Percentiles rank a stretch among this genome's conserved stretches.
phyloP scores from a whole-genome alignment of 2,888 invertebrate species.

The Aporophyla lueneburgensis region DNA sequence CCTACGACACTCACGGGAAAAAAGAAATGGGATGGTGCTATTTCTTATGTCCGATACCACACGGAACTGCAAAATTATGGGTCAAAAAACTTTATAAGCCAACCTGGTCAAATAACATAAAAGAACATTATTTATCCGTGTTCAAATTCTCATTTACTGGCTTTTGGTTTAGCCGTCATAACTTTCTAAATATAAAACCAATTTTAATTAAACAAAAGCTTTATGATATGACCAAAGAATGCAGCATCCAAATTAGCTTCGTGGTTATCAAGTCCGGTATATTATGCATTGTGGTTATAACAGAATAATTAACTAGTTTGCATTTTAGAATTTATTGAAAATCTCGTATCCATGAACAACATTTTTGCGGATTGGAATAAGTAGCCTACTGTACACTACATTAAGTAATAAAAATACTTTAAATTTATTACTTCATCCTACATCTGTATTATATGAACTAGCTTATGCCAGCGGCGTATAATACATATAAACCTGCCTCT shows the following conservation, averaged over 20 bases:
- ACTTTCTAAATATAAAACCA: slow-evolving; percentile 40
- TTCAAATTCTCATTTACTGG: slow-evolving; percentile 30
- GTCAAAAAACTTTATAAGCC: neutral
- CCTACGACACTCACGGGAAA: no score
- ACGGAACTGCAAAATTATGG: neutral
- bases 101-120: neutral
- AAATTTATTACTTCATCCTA: neutral
- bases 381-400: no score
- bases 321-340: slow-evolving; percentile 14
- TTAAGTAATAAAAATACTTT: neutral
- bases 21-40: no score
- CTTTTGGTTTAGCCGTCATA: slow-evolving; percentile 13
- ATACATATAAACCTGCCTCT: no score
- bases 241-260: slow-evolving; percentile 53
- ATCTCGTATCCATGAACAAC: neutral
- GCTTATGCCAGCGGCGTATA: no score
- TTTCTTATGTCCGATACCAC: no score
- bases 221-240: slow-evolving; percentile 52
- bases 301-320: neutral
- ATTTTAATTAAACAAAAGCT: slow-evolving; percentile 56
- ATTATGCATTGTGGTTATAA: slow-evolving; percentile 34
- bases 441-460: no score
- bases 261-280: slow-evolving; percentile 35
- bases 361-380: neutral
- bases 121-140: neutral